Evolutionary conservation across 2,113 vertebrate species (phyloP).

Genomic region (Microtus richardsoni): DNA sequence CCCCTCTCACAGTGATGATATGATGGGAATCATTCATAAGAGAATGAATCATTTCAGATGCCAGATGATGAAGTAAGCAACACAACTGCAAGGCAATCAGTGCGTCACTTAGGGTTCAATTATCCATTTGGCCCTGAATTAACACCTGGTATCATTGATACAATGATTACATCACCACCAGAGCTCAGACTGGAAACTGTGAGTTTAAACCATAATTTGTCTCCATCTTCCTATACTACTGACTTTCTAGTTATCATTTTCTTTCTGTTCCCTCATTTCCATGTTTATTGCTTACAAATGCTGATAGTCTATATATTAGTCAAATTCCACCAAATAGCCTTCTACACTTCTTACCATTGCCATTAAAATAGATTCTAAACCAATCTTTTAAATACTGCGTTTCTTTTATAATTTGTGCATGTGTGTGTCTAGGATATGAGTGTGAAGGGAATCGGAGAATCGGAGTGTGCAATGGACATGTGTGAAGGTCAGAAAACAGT

Average conservation of each 20-base stretch:
- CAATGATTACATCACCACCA: constrained; percentile 34
- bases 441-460: neutral
- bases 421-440: neutral
- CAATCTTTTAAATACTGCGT: neutral
- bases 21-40: neutral
- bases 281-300: constrained; percentile 58
- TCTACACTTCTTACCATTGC: neutral
- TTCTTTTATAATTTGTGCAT: neutral
- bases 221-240: neutral
- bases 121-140: constrained; percentile 51
- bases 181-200: constrained; percentile 24
- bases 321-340: constrained; percentile 7
- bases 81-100: constrained; percentile 23
- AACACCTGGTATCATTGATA: constrained; percentile 51
- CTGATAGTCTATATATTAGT: constrained; percentile 16
- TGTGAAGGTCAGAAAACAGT: neutral
- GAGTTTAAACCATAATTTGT: constrained; percentile 30
- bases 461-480: too few relatives aligned
- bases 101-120: constrained; percentile 22
- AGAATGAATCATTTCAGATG: constrained; percentile 10
- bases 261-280: constrained; percentile 46
- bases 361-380: constrained; percentile 49
- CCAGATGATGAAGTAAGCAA: constrained; percentile 15
- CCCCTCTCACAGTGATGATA: neutral
- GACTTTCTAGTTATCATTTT: constrained; percentile 53